Evolutionary conservation across 2,888 invertebrate species (phyloP).

Genomic region (Hoplodrina blanda): DNA sequence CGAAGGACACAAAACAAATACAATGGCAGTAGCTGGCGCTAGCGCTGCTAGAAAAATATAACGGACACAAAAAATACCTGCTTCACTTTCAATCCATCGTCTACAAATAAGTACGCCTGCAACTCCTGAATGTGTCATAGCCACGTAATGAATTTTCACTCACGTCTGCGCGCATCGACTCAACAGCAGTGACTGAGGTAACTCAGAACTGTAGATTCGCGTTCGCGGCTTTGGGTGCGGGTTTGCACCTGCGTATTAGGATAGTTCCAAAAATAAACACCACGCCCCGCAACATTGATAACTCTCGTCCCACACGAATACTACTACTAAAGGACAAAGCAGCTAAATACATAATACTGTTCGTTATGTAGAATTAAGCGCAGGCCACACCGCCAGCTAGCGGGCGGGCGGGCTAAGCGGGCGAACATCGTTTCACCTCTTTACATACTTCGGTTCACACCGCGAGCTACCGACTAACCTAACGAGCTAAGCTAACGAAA

Average conservation of each 20-base stretch:
- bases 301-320: too few relatives aligned
- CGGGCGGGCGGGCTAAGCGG: too few relatives aligned
- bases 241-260: background rate
- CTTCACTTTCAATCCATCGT: conserved; percentile 5
- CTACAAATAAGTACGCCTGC: background rate
- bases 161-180: too few relatives aligned
- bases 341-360: too few relatives aligned
- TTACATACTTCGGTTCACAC: too few relatives aligned
- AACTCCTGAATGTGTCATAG: background rate
- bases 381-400: too few relatives aligned
- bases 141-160: background rate
- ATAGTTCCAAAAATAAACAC: conserved; percentile 9
- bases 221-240: background rate
- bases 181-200: conserved; percentile 4
- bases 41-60: background rate
- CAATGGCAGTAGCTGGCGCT: background rate
- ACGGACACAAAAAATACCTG: conserved; percentile 6
- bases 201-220: conserved; percentile 1
- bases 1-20: background rate
- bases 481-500: too few relatives aligned
- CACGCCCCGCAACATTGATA: too few relatives aligned
- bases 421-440: too few relatives aligned
- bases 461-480: too few relatives aligned
- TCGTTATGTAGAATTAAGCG: too few relatives aligned
- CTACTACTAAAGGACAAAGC: too few relatives aligned